Conservation (phyloP, 2,113 vertebrate genomes). For the Sturnira hondurensis region DNA sequence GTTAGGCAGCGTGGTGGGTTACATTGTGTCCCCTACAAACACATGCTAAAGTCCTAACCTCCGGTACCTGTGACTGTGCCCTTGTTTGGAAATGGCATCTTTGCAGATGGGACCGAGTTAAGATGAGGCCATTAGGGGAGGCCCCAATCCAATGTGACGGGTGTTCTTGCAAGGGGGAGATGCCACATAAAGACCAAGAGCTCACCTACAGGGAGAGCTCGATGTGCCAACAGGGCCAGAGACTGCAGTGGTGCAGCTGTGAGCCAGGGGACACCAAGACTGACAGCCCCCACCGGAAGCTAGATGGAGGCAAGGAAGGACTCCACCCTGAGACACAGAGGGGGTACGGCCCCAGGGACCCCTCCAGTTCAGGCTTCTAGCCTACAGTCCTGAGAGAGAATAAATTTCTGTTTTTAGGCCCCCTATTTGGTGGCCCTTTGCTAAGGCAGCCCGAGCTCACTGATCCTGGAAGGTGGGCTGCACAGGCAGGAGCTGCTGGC, state of each 20-base stretch:
- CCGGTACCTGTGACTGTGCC: not conserved
- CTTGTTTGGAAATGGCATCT: not conserved
- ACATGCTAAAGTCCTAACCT: not conserved
- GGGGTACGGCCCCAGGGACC: fast-evolving
- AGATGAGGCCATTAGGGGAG: not conserved
- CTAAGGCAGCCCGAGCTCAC: not conserved
- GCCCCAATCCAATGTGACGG: not conserved
- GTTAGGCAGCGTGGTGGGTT: not conserved
- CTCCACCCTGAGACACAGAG: not conserved
- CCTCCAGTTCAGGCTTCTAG: too few relatives aligned
- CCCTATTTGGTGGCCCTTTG: not conserved
- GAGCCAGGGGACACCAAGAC: not conserved
- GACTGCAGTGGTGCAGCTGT: not conserved
- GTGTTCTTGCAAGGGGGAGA: not conserved
- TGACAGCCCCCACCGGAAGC: not conserved
- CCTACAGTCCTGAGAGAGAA: too few relatives aligned
- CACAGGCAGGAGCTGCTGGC: not conserved
- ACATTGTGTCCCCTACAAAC: not conserved
- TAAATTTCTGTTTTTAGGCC: not conserved
- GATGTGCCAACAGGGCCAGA: not conserved
- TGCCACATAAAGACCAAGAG: not conserved
- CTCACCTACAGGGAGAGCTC: not conserved
- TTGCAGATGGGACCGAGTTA: not conserved
- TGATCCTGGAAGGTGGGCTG: not conserved
- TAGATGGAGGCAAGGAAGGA: not conserved